Evolutionary conservation across 30 jellyfish, hydroid and myxozoan genomes (phyloP).

Genomic region (Hydractinia echinata): DNA sequence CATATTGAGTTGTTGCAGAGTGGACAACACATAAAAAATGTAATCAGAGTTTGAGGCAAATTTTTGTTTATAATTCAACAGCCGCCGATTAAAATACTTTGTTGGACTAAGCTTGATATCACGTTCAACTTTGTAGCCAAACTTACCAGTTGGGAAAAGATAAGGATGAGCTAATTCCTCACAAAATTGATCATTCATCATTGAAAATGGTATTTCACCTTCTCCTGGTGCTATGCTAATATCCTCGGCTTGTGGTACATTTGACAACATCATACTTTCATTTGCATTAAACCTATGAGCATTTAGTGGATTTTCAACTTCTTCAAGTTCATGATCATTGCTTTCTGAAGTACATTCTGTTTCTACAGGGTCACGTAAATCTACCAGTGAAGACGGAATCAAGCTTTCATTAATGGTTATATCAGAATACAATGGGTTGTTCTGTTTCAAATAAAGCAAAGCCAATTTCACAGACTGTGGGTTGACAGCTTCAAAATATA

Average conservation of each 20-base stretch:
- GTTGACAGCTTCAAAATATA: background rate
- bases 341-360: background rate
- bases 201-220: background rate
- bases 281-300: too few species aligned
- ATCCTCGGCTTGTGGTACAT: background rate
- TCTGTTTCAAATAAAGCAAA: conserved; percentile 6
- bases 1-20: conserved; percentile 22
- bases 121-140: conserved; percentile 10
- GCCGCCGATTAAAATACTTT: too few species aligned
- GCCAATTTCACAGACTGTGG: conserved; percentile 16
- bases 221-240: conserved; percentile 32
- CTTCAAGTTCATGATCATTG: too few species aligned
- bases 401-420: background rate
- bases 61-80: too few species aligned
- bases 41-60: background rate
- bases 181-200: conserved; percentile 19
- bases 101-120: background rate
- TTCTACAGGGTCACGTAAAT: background rate
- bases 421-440: conserved; percentile 18
- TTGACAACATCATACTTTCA: too few species aligned
- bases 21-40: conserved; percentile 18
- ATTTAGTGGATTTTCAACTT: too few species aligned
- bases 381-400: background rate
- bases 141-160: conserved; percentile 31
- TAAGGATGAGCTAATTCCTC: conserved; percentile 31